Conservation (phyloP, 2,797 vertebrate species). For the Coregonus suidteri region DNA sequence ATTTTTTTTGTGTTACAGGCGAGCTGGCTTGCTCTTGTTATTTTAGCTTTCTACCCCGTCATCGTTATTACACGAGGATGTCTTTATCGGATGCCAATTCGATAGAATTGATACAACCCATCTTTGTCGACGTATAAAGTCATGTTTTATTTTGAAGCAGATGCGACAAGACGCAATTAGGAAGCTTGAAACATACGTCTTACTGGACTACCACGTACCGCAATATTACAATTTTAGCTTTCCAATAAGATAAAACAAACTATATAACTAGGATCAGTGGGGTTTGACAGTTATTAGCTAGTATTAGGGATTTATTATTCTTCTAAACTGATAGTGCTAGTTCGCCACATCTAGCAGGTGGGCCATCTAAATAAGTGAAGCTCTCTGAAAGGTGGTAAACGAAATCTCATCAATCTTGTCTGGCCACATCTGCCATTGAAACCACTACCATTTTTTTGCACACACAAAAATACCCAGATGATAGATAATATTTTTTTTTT, state of each 20-base stretch:
- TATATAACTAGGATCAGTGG: neutral
- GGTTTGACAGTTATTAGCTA: constrained; percentile 18
- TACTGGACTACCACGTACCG: neutral
- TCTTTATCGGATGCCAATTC: constrained; percentile 1
- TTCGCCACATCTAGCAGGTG: constrained; percentile 47
- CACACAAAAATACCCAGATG: neutral
- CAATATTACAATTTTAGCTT: neutral
- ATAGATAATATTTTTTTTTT: constrained; percentile 9
- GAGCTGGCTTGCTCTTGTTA: constrained; percentile 23
- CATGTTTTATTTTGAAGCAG: neutral
- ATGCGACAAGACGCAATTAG: neutral
- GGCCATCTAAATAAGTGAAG: constrained; percentile 25
- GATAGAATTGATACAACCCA: neutral
- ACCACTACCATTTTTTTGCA: neutral
- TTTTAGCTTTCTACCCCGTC: constrained; percentile 14
- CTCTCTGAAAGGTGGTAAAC: constrained; percentile 22
- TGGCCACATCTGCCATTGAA: constrained; percentile 5
- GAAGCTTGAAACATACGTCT: neutral
- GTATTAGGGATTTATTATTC: no score
- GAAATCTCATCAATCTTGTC: neutral
- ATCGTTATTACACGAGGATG: neutral
- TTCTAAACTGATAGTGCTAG: no score
- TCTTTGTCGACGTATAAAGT: neutral
- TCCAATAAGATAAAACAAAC: neutral
- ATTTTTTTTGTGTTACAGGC: neutral